Base-by-base conservation (phyloP, 1,140 invertebrate genomes). In the Cotesia chilonis region DNA sequence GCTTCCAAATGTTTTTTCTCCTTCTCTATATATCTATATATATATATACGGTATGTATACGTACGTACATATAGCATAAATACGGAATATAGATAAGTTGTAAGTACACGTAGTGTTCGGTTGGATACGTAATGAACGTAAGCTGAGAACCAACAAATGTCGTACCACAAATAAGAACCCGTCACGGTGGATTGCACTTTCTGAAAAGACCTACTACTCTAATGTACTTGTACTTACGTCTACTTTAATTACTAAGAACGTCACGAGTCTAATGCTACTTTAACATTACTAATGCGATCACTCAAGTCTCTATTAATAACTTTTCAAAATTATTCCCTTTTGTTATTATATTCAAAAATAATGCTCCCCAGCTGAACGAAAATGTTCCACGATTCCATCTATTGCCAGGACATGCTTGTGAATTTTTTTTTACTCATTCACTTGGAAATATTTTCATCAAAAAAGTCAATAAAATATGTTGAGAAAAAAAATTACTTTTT, bases 111-210 rank as follows among this genome's bases (percentile, higher is more conserved):
- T 20, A 41, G 63, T 65, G 38, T 37, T 47, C 63, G 70, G 36
- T 71, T 60, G 52, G 65, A 66, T 75, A 79, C 78, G 77, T 78
- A 82, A 81, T 75, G 75, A 74, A 76, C 75, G 81, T 83, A 84
- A 83, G 81, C 79, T 81, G 81, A 82, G 81, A 82, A 83, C 78
- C 81, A 80, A 80, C 81, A 82, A 83, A 83, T 81, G 81, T 84
- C 79, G 77, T 77, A 73, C 71, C 74, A 73, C 75, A 77, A 81
- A 78, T 81, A 81, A 80, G 79, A 79, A 85, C 78, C 73, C 77
- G 80, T 80, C 79, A 83, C 76, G 82, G 73, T 79, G 81, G 78
- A 83, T 83, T 82, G 80, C 81, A 82, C 80, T 81, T 80, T 72
- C 74, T 82, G 82, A 84, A 85, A 85, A 83, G 80, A 78, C 76